Base-by-base conservation (phyloP, 2,888 invertebrate species). In the Noctuana brunneofusca region DNA sequence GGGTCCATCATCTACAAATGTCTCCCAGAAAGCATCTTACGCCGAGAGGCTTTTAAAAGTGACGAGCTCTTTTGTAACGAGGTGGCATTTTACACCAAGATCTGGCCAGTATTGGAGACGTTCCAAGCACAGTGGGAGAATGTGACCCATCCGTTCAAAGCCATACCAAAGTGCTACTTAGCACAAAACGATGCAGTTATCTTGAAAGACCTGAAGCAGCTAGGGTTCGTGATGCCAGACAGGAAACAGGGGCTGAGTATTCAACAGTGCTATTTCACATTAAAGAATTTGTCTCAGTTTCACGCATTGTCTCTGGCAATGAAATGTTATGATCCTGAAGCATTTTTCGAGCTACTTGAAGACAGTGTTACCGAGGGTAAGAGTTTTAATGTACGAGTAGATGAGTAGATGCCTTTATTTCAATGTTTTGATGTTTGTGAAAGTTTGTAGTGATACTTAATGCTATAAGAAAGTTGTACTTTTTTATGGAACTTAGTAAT, bases 41-140 rank as follows among this genome's bases (percentile, higher is more conserved):
- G 93, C 30, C 84, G 95, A n/a, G 95, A 95, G 71, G 93, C 94
- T 0, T 95, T 93, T 73, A 95, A 95, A 78, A 95, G 95, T 74
- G 95, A 95, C 64, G 92, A 93, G 60, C 79, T 95, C 0, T 95
- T 95, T 75, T 92, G 93, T 72, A 95, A 95, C 70, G 95, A 95
- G 80, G 94, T 95, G 0, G 94, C 94, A 8, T 95, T 95, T 75
- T 95, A 95, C 75, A 95, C 93, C 32, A 92, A 93, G 70, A 94
- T 95, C 12, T 93, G 95, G 92, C 95, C 95, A 5, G 92, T 93
- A n/a, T 73, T 95, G 24, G 75, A 89, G 0, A 81, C 86, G 58
- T 94, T 95, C 68, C 95, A 95, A 75, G 74, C 79, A 3, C 79
- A 81, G 58, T 89, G 89, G 84, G 80, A 83, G 65, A 75, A 75